Conservation (phyloP, 2,888 invertebrate species). For the Candidula unifasciata region DNA sequence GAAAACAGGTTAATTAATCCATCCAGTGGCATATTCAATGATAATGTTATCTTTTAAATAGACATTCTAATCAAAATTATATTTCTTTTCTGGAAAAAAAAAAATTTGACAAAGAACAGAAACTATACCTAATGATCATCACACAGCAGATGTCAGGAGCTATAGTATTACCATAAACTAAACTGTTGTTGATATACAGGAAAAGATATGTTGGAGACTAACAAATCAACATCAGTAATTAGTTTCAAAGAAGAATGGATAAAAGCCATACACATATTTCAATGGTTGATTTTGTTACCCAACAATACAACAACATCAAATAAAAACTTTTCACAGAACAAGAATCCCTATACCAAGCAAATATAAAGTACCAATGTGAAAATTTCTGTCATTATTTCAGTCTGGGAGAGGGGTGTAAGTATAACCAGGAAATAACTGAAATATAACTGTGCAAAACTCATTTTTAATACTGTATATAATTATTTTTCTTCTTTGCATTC, state of each 20-base stretch:
- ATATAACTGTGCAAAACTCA: neutral
- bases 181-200: neutral
- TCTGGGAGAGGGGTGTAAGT: neutral
- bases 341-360: no score
- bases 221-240: neutral
- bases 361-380: no score
- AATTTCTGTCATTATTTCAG: neutral
- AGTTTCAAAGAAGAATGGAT: neutral
- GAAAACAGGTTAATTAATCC: neutral
- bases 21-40: neutral
- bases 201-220: neutral
- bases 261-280: neutral
- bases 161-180: neutral
- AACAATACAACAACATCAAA: no score
- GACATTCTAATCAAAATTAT: no score
- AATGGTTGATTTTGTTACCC: neutral
- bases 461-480: neutral
- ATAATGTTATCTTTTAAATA: neutral
- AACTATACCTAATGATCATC: constrained; percentile 1
- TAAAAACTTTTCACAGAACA: no score
- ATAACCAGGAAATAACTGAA: neutral
- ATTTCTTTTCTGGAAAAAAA: neutral
- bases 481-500: no score
- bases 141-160: neutral
- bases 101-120: neutral